Conservation (phyloP, 2,888 invertebrate genomes). For the Anodontia alba region DNA sequence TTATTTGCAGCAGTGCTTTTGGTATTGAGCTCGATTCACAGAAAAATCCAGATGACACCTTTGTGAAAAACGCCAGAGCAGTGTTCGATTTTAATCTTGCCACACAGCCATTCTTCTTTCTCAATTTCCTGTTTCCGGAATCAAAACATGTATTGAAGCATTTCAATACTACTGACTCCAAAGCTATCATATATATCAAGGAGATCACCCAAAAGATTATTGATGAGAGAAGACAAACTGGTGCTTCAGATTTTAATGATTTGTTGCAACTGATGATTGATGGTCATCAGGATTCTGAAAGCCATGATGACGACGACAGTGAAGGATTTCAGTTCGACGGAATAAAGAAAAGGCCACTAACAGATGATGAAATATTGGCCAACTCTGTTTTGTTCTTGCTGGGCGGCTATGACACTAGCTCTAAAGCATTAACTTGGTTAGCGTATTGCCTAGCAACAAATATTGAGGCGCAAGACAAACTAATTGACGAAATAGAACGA, state of each 20-base stretch:
- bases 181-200: slow-evolving; percentile 40
- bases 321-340: neutral
- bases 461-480: slow-evolving; percentile 38
- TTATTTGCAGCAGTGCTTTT: slow-evolving; percentile 66
- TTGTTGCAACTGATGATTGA: slow-evolving; percentile 43
- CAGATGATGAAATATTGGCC: slow-evolving; percentile 47
- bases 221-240: slow-evolving; percentile 11
- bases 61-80: slow-evolving; percentile 61
- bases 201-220: slow-evolving; percentile 27
- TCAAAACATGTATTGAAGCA: slow-evolving; percentile 18
- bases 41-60: slow-evolving; percentile 52
- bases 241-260: slow-evolving; percentile 26
- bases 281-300: slow-evolving; percentile 24
- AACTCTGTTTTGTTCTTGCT: slow-evolving; percentile 55
- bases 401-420: slow-evolving; percentile 63
- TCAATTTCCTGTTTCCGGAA: slow-evolving; percentile 37
- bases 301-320: neutral
- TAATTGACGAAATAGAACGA: slow-evolving; percentile 29
- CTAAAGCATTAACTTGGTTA: slow-evolving; percentile 55
- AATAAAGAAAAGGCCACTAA: slow-evolving; percentile 41
- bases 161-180: slow-evolving; percentile 31
- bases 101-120: slow-evolving; percentile 35
- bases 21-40: slow-evolving; percentile 62
- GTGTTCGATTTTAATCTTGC: slow-evolving; percentile 45
- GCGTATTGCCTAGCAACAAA: slow-evolving; percentile 52